These are phyloP conservation scores for Rhea pennata DNA, from an alignment of 2,113 vertebrate species.

Conservation along the genomic window DNA sequence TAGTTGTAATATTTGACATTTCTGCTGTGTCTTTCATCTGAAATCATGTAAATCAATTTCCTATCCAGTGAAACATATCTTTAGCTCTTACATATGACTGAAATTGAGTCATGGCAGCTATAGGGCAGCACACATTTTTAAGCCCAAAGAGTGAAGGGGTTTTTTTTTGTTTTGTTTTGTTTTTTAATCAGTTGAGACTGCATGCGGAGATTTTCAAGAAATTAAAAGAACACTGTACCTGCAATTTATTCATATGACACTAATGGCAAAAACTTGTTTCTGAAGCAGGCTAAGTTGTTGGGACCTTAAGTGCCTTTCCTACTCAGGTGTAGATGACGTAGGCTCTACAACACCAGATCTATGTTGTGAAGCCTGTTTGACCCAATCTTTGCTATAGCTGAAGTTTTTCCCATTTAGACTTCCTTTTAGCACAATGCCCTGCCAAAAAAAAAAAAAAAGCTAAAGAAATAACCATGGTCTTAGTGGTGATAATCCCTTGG, in stretches of 20 bases:
- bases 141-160: neutral
- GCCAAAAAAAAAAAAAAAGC: too few relatives aligned
- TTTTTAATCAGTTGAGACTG: neutral
- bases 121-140: neutral
- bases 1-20: conserved; percentile 26
- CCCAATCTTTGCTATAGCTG: neutral
- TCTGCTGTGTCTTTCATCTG: neutral
- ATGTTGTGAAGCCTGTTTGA: neutral
- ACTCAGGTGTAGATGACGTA: neutral
- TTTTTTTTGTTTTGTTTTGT: neutral
- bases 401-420: neutral
- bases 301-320: neutral
- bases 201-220: neutral
- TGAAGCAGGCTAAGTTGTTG: neutral
- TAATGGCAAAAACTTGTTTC: neutral
- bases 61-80: conserved; percentile 5
- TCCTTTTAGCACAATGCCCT: neutral
- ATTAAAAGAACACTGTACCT: neutral
- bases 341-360: neutral
- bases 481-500: neutral
- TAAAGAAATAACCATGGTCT: neutral
- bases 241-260: neutral
- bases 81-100: neutral
- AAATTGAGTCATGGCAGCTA: neutral
- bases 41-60: conserved; percentile 41